Base-by-base conservation (phyloP, 1,140 invertebrate genomes). In the Drosophila miranda region DNA sequence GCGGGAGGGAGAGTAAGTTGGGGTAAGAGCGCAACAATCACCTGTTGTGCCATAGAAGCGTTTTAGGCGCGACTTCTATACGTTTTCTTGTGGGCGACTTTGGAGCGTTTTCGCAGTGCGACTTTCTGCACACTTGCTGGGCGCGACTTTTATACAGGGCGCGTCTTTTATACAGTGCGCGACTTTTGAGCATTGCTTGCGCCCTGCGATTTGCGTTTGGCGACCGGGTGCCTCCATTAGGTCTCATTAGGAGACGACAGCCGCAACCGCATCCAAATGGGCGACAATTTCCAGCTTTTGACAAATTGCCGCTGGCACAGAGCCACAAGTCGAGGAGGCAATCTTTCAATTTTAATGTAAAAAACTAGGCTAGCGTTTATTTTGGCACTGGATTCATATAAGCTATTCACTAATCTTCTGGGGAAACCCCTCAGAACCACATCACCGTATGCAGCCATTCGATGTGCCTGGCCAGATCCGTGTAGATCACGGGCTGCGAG, bases 401-500 rank as follows among this genome's bases (percentile, higher is more conserved):
- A 9, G 43, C 46, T 53, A 42, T 28, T 26, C 9, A 23, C 13
- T 43, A 34, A 54, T 66, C 34, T 41, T n/a, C 8, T 7, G 30
- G 14, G 38, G 34, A 5, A 38, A 38, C 3, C 34, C 1, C 30
- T 54, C 41, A 80, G 14, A 70, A 44, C 70, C 75, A 78, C 16
- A 84, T 68, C 21, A 66, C 66, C 34, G 48, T 13, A 1, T 68
- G 61, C 34, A 91, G 50, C 90, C 90, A 91, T 7, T 48, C 66
- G 13, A 75, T 64, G 53, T 90, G 89, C 62, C 75, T 75, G 13
- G 81, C 80, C 34, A 86, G 59, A 80, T 91, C 90, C 2, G 77
- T 78, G 26, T 90, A 91, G 23, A 91, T 80, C 11, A 90, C 79
- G 16, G 89, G 90, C 57, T 90, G 58, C n/a, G 67, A 55, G n/a